Evolutionary conservation across 2,888 invertebrate genomes (phyloP), one percentile per base, ranked within the genome.

Genomic region (Folsomia manolachei): DNA sequence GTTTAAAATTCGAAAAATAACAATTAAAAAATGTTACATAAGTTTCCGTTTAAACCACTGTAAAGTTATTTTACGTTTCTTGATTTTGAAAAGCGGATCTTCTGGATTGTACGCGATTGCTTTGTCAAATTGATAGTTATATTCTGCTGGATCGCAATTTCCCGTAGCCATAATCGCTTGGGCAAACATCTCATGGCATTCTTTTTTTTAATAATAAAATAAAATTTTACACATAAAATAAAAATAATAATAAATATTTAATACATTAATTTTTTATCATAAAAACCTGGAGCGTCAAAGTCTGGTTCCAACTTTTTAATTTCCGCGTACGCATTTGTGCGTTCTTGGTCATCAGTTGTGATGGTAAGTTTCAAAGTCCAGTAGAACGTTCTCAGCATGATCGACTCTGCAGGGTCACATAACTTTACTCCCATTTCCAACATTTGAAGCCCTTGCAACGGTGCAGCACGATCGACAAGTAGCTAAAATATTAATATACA

Each of bases 171-270:
- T 53, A 14, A 67, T 14, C 26, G 67, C 67, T 56, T 67, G 75
- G 14, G 62, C 71, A 62, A 39, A 71, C n/a, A 71, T 25, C 21
- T 75, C 75, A 23, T 75, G 71, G 56, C 75, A 75, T 24, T 75
- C 75, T n/a, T n/a, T n/a, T n/a, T n/a, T n/a, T n/a, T n/a, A n/a
- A n/a, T n/a, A n/a, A n/a, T n/a, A n/a, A n/a, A n/a, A n/a, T n/a
- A n/a, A n/a, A n/a, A n/a, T n/a, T n/a, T n/a, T n/a, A n/a, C n/a
- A n/a, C n/a, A n/a, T n/a, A n/a, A n/a, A n/a, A n/a, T n/a, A n/a
- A n/a, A n/a, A n/a, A n/a, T n/a, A n/a, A n/a, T n/a, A n/a, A n/a
- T n/a, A n/a, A n/a, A n/a, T n/a, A n/a, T n/a, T n/a, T n/a, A n/a
- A n/a, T n/a, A n/a, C n/a, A n/a, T n/a, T n/a, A n/a, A n/a, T n/a